phyloP scores from a whole-genome alignment of 2,797 vertebrate species.

The Oreonectes daqikongensis region DNA sequence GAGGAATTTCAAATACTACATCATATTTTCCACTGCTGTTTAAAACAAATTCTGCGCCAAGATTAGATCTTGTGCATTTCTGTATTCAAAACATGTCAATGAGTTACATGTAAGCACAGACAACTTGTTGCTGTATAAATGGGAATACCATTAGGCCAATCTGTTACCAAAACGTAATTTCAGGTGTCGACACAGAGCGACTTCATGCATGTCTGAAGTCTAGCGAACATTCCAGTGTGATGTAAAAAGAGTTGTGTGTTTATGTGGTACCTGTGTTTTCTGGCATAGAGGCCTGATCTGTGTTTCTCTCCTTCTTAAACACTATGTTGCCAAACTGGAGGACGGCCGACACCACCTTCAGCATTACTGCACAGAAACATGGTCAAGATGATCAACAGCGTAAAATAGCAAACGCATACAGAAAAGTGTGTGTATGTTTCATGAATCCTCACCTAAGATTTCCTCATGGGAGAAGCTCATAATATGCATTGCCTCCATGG shows the following conservation, averaged over 20 bases:
- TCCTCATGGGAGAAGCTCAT: slow-evolving; percentile 98
- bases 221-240: too few species aligned
- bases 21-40: not conserved
- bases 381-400: slow-evolving; percentile 1
- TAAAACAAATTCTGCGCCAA: not conserved
- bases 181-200: too few species aligned
- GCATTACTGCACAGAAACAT: slow-evolving; percentile 82
- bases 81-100: not conserved
- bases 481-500: slow-evolving; percentile 99
- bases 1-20: not conserved
- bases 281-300: slow-evolving; percentile 97
- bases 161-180: too few species aligned
- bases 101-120: not conserved
- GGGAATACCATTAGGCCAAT: too few species aligned
- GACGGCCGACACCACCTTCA: slow-evolving; percentile 95
- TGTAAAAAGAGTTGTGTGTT: not conserved
- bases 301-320: slow-evolving; percentile 98
- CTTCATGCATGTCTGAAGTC: too few species aligned
- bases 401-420: not conserved
- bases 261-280: slow-evolving; percentile 83
- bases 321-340: slow-evolving; percentile 97
- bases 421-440: too few species aligned
- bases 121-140: too few species aligned
- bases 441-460: slow-evolving; percentile 82
- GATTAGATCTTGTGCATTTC: not conserved